Evolutionary conservation across 2,888 invertebrate species (phyloP), one percentile per base, ranked within the genome.

Genomic region (Anthophora plumipes): DNA sequence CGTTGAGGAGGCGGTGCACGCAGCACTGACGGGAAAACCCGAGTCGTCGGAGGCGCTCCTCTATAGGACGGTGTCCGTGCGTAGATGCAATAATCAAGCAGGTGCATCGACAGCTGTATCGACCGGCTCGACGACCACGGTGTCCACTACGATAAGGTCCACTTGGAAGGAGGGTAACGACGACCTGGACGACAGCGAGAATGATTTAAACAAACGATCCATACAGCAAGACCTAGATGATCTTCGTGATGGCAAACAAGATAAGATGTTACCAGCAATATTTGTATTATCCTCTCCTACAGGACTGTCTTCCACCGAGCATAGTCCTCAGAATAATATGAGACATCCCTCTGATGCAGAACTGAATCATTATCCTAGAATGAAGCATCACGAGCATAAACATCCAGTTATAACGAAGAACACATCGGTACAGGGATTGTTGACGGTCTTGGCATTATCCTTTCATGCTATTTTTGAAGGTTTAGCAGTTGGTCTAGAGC

Each of bases 381-480:
- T 31, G 50, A 76, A 72, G 46, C 75, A 71, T 0, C 81, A 82
- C 4, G 76, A 84, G 37, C 82, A 86, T 39, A 71, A 80, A 39
- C 83, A 82, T 37, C n/a, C 55, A n/a, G 41, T 61, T 14, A 46
- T 80, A 22, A 72, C 76, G 12, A 87, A 88, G 84, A 95, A 95
- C 43, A 94, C 94, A 46, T 94, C 94, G 1, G 91, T 95, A 72
- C 93, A 94, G 59, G 96, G 95, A 48, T 93, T 96, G 7, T 91
- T 96, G 60, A 95, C 96, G 0, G 95, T 96, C 11, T 91, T 96
- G 60, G 96, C 96, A 0, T 90, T 96, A 8, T 96, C 96, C 52
- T 95, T 96, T 83, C 96, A 96, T 90, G 96, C 96, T 0, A 94
- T 96, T 41, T 96, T 96, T 89, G 96, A 96, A 93, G 96, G 96